Conservation (phyloP, 2,797 vertebrate genomes). For the Xerus rutilus region DNA sequence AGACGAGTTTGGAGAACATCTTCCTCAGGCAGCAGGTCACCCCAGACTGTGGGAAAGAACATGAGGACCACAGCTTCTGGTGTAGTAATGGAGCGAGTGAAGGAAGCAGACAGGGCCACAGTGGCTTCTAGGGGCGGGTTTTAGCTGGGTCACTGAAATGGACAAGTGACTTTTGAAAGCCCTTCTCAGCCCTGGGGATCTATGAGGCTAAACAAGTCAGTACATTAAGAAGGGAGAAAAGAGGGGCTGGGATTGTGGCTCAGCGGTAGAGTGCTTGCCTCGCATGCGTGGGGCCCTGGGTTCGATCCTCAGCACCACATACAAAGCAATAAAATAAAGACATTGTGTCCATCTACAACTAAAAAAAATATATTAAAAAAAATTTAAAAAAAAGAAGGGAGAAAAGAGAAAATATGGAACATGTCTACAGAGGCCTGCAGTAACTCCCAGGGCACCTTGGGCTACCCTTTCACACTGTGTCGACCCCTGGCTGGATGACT, state of each 20-base stretch:
- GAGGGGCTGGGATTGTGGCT: too few species aligned
- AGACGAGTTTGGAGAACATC: background rate
- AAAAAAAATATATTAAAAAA: too few species aligned
- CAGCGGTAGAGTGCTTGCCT: too few species aligned
- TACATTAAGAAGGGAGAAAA: background rate
- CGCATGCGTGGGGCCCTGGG: too few species aligned
- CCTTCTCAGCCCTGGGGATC: background rate
- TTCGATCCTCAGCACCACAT: too few species aligned
- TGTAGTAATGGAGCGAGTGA: background rate
- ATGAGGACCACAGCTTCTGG: background rate
- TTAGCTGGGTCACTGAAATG: background rate
- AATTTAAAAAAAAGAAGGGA: background rate
- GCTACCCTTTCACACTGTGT: rapidly evolving
- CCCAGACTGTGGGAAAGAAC: too few species aligned
- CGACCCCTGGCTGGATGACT: too few species aligned
- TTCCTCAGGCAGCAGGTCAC: too few species aligned
- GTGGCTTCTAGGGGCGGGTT: background rate
- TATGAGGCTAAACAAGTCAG: background rate
- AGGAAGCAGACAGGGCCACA: background rate
- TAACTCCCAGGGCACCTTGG: background rate
- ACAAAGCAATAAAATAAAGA: too few species aligned
- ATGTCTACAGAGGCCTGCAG: background rate
- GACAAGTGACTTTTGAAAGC: background rate
- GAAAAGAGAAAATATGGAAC: background rate
- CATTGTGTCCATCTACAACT: too few species aligned